Evolutionary conservation across 2,797 vertebrate genomes (phyloP).

Genomic region (Lepilemur septentrionalis): DNA sequence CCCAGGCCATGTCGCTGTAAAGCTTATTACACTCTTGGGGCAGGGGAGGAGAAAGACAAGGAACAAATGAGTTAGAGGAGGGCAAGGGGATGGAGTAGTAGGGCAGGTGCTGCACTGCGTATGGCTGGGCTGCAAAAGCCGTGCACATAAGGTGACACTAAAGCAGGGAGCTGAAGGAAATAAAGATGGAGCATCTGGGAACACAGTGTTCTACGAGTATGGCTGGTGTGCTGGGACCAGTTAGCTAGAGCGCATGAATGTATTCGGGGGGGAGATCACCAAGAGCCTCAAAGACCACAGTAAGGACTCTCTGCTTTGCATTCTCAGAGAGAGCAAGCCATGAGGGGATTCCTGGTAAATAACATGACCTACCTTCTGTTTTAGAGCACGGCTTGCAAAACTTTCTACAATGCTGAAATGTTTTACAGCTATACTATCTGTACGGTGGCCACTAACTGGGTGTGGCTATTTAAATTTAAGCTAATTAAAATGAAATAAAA

Average conservation of each 20-base stretch:
- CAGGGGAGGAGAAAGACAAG: background rate
- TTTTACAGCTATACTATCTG: background rate
- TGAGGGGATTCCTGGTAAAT: background rate
- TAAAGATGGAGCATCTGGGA: background rate
- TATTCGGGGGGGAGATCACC: background rate
- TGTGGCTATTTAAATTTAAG: background rate
- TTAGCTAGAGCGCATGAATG: background rate
- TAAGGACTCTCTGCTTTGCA: background rate
- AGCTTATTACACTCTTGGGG: background rate
- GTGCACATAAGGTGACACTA: background rate
- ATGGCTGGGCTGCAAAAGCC: background rate
- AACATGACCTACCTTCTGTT: background rate
- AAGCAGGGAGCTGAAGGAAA: background rate
- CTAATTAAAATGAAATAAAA: background rate
- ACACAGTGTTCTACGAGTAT: background rate
- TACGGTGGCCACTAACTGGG: background rate
- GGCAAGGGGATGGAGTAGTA: too few relatives aligned
- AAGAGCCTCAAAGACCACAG: background rate
- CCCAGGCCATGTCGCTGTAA: background rate
- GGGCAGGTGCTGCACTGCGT: accelerated
- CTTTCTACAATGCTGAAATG: background rate
- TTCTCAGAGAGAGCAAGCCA: background rate
- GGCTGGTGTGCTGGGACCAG: background rate
- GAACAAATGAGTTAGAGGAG: too few relatives aligned
- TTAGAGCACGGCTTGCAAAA: background rate